A percentile compares a stretch with the other conserved stretches of the same genome.
Evolutionary conservation across 2,113 vertebrate species (phyloP).

Genomic region (Petaurus breviceps): DNA sequence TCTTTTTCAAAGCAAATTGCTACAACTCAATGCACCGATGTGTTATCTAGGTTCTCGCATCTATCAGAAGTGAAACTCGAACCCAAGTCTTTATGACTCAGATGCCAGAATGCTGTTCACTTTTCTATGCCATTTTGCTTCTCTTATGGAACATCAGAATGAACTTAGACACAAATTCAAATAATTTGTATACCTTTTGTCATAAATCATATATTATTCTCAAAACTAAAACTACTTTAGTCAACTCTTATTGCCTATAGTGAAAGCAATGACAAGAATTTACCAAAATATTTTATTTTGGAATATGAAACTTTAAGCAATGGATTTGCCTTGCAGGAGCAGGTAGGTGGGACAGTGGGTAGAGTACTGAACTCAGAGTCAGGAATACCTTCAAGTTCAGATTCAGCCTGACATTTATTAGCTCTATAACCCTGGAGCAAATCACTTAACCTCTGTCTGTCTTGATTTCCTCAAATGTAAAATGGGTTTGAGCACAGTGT

Average conservation of each 20-base stretch:
- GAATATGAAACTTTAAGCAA: neutral
- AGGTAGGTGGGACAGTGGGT: neutral
- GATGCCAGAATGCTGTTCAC: neutral
- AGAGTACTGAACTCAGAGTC: neutral
- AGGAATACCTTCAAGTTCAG: neutral
- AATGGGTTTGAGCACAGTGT: neutral
- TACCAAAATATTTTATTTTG: conserved; percentile 21
- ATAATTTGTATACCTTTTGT: conserved; percentile 19
- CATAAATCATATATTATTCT: conserved; percentile 6
- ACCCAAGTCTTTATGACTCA: neutral
- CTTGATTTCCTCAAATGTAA: neutral
- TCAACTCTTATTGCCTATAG: neutral
- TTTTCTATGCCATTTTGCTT: neutral
- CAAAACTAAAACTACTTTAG: conserved; percentile 16
- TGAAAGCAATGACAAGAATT: neutral
- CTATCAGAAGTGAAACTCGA: neutral
- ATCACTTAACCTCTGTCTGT: neutral
- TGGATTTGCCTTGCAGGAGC: neutral
- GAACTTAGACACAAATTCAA: conserved; percentile 42
- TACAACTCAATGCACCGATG: neutral
- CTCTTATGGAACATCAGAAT: neutral
- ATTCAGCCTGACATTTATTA: neutral
- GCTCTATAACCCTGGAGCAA: neutral
- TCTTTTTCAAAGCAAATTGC: neutral
- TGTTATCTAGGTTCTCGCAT: neutral